Base-by-base conservation (phyloP, 2,888 invertebrate species). In the Macrophya annulata region DNA sequence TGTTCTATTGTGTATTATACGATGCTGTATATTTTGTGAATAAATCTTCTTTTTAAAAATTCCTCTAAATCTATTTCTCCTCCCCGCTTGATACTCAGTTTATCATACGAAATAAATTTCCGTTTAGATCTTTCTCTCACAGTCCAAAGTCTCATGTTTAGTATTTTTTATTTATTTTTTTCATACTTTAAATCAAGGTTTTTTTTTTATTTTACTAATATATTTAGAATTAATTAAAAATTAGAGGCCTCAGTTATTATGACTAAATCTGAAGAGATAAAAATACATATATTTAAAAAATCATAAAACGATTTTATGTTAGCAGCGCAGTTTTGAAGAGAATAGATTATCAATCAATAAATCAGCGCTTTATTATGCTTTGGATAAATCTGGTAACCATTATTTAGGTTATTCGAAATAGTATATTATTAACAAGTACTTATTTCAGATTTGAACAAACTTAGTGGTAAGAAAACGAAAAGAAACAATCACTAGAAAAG, bases 31-130 rank as follows among this genome's bases (percentile, higher is more conserved):
- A 90, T 89, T 87, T 85, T 89, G 86, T 89, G 88, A 87, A 89
- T 90, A 90, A 89, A 89, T 87, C 86, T 87, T 87, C 86, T 86
- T 87, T 84, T 71, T 86, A 43, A 87, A 59, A 21, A 21, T n/a
- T 59, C 9, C 21, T 59, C 21, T 9, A 9, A 59, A 59, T 48
- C 48, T 48, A 48, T 21, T 59, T 21, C 21, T 59, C 59, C 48
- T 15, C 4, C 48, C 48, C 48, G 12, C 15, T 15, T 15, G 1
- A 59, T 8, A 59, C 17, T 59, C 59, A 59, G n/a, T 59, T 55
- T 8, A 59, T 59, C 21, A 21, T 21, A 2, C 59, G 21, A 21
- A 6, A 59, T n/a, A n/a, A 59, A 59, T 21, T 8, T n/a, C 21
- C 9, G 9, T 62, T 62, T 21, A 62, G 62, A 25, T 25, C 21